phyloP scores from a whole-genome alignment of 30 jellyfish, hydroid and myxozoan species.

The Chrysaora quinquecirrha region DNA sequence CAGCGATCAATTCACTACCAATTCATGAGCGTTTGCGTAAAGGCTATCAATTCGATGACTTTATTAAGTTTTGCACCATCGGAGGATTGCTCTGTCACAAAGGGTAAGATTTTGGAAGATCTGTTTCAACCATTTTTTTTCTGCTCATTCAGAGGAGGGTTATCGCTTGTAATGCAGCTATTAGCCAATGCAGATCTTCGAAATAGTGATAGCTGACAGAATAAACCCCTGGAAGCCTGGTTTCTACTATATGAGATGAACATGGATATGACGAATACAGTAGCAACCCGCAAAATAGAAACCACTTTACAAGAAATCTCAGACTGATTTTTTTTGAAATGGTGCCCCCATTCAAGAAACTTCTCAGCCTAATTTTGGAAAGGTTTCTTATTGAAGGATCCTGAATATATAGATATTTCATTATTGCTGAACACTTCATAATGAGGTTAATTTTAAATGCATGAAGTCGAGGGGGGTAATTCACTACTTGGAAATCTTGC shows the following conservation, averaged over 20 bases:
- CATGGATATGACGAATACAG: not conserved
- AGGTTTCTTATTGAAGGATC: not conserved
- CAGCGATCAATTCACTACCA: not conserved
- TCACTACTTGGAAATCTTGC: too few relatives aligned
- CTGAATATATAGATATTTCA: not conserved
- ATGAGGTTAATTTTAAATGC: not conserved
- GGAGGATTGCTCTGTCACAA: conserved; percentile 36
- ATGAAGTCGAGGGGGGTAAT: too few relatives aligned
- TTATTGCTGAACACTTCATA: not conserved
- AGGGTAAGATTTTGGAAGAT: conserved; percentile 7
- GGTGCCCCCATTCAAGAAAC: not conserved
- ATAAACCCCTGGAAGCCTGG: not conserved
- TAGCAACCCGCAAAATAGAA: too few relatives aligned
- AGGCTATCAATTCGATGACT: conserved; percentile 14
- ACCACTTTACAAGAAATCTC: not conserved
- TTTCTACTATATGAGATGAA: too few relatives aligned
- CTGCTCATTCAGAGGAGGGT: not conserved
- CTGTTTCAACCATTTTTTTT: not conserved
- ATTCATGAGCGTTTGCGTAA: not conserved
- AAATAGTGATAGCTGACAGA: too few relatives aligned
- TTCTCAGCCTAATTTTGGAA: not conserved
- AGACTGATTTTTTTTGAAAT: not conserved
- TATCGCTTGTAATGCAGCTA: not conserved
- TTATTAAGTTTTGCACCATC: conserved; percentile 11
- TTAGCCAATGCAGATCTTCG: not conserved